phyloP scores from a whole-genome alignment of 2,888 invertebrate genomes.

The Lochmaea capreae region DNA sequence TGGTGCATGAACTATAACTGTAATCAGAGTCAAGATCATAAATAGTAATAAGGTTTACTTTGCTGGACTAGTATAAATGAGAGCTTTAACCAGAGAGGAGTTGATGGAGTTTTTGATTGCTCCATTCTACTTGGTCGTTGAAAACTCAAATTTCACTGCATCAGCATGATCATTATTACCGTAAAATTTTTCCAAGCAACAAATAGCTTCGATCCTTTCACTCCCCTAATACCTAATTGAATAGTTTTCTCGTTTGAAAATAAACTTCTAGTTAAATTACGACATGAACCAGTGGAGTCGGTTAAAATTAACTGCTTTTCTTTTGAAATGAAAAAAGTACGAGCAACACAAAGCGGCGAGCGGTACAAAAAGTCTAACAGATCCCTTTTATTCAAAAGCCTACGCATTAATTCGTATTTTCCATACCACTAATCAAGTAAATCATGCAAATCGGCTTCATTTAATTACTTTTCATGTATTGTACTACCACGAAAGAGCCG shows the following conservation, averaged over 20 bases:
- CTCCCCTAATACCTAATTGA: no score
- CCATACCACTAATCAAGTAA: slow-evolving; percentile 62
- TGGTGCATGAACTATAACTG: no score
- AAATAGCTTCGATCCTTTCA: no score
- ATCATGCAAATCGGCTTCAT: slow-evolving; percentile 63
- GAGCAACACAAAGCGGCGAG: background rate
- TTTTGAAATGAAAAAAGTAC: no score
- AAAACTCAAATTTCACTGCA: background rate
- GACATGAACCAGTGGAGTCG: no score
- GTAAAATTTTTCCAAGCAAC: no score
- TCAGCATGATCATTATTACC: no score
- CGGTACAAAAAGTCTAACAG: background rate
- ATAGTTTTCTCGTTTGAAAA: no score
- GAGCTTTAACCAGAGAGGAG: background rate
- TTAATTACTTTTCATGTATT: slow-evolving; percentile 60
- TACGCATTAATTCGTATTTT: slow-evolving; percentile 55
- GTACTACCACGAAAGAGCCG: slow-evolving; percentile 41
- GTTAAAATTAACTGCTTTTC: no score
- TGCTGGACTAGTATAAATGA: background rate
- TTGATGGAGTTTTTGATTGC: background rate
- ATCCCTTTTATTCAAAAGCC: slow-evolving; percentile 7
- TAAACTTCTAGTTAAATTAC: no score
- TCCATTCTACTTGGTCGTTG: background rate
- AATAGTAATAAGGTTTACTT: background rate
- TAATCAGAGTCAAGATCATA: background rate